Conservation (phyloP, 2,113 vertebrate species). For the Plecturocebus donacophilus region DNA sequence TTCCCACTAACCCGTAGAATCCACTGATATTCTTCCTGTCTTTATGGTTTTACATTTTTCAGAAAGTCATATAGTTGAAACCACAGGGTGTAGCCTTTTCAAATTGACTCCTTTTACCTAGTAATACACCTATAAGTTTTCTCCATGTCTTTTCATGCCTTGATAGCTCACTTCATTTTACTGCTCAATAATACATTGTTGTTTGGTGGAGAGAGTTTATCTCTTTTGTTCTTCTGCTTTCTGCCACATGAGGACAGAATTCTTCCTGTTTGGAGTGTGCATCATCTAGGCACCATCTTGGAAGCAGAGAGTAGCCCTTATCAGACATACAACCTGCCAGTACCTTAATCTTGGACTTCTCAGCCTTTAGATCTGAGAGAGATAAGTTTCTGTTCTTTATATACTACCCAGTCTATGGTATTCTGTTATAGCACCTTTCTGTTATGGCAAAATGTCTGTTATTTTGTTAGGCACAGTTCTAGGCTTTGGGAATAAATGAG, state of each 20-base stretch:
- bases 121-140: not conserved
- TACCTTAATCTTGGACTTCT: not conserved
- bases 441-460: not conserved
- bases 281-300: not conserved
- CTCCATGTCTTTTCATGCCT: not conserved
- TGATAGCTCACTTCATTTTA: not conserved
- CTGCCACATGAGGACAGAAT: not conserved
- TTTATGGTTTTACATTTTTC: not conserved
- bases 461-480: not conserved
- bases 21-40: not conserved
- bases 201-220: not conserved
- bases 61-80: not conserved
- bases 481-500: not conserved
- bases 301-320: not conserved
- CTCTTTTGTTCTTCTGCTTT: not conserved
- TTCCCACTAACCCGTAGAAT: not conserved
- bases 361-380: not conserved
- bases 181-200: not conserved
- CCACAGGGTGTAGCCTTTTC: not conserved
- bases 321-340: not conserved
- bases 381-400: not conserved
- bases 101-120: not conserved
- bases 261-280: not conserved
- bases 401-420: not conserved
- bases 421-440: not conserved